Conservation (phyloP, 2,797 vertebrate genomes). For the Microcaecilia unicolor region DNA sequence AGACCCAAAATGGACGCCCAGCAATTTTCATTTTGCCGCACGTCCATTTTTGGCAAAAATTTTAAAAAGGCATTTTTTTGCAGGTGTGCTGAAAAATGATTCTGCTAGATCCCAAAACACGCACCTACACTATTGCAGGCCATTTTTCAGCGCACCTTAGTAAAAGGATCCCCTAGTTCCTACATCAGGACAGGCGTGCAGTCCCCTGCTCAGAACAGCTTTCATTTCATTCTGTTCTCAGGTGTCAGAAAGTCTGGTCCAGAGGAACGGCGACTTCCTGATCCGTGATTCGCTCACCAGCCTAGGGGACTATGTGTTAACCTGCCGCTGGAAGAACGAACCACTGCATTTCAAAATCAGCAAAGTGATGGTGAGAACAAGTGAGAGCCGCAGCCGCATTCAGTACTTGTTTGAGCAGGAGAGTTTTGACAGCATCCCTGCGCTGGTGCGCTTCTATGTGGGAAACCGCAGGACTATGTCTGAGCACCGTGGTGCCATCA, state of each 20-base stretch:
- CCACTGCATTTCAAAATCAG: constrained; percentile 89
- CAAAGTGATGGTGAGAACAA: constrained; percentile 88
- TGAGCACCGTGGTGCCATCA: constrained; percentile 75
- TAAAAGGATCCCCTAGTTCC: too few species aligned
- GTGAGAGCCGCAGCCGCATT: constrained; percentile 67
- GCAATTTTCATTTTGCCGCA: too few species aligned
- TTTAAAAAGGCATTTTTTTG: too few species aligned
- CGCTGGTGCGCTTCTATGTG: constrained; percentile 81
- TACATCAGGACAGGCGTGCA: too few species aligned
- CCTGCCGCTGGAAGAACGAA: constrained; percentile 87
- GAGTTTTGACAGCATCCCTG: constrained; percentile 84
- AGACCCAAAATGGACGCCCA: too few species aligned
- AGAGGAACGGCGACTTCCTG: constrained; percentile 87
- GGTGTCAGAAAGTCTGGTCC: constrained; percentile 86
- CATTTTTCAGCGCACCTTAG: too few species aligned
- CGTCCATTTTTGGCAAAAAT: too few species aligned
- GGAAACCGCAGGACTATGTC: constrained; percentile 81
- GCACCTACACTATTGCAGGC: too few species aligned
- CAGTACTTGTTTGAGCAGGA: constrained; percentile 89
- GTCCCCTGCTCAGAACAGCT: too few species aligned
- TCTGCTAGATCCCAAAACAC: too few species aligned
- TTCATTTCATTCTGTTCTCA: too few species aligned
- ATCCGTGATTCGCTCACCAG: constrained; percentile 88
- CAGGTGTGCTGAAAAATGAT: too few species aligned
- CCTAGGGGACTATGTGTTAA: constrained; percentile 83